Percentiles rank a stretch among this genome's conserved stretches.
These are phyloP conservation scores for Phalacrocorax carbo DNA, from an alignment of 2,113 vertebrate species.

Conservation along the genomic window DNA sequence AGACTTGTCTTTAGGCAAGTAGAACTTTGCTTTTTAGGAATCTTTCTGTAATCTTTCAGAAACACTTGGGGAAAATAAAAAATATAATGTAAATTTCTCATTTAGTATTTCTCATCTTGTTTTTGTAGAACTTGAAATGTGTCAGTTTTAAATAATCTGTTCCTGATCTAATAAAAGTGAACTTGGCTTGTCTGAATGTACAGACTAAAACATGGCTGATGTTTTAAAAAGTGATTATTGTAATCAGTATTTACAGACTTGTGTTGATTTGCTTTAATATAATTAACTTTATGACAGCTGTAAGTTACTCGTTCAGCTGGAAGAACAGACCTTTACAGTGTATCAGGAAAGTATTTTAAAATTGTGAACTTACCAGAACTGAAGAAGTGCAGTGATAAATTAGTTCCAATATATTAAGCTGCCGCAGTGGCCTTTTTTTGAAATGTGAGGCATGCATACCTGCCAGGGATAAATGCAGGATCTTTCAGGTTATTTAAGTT, in stretches of 20 bases:
- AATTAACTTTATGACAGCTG: not conserved
- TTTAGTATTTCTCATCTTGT: not conserved
- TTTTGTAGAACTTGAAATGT: not conserved
- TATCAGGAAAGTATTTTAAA: not conserved
- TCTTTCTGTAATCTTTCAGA: not conserved
- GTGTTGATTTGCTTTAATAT: not conserved
- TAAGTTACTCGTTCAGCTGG: not conserved
- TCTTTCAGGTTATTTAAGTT: not conserved
- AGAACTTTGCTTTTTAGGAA: not conserved
- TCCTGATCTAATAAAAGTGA: not conserved
- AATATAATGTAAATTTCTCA: not conserved
- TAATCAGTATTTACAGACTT: not conserved
- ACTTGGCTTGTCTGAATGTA: not conserved
- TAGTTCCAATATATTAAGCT: not conserved
- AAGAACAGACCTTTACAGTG: not conserved
- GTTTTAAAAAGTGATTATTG: not conserved
- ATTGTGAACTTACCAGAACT: not conserved
- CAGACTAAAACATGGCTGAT: not conserved
- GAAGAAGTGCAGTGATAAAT: not conserved
- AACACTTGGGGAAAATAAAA: not conserved
- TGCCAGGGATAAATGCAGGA: not conserved
- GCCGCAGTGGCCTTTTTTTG: not conserved
- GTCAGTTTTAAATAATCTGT: not conserved
- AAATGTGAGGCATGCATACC: not conserved
- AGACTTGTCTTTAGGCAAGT: not conserved